phyloP scores from a whole-genome alignment of 1,140 invertebrate species.

The Drosophila watanabei region DNA sequence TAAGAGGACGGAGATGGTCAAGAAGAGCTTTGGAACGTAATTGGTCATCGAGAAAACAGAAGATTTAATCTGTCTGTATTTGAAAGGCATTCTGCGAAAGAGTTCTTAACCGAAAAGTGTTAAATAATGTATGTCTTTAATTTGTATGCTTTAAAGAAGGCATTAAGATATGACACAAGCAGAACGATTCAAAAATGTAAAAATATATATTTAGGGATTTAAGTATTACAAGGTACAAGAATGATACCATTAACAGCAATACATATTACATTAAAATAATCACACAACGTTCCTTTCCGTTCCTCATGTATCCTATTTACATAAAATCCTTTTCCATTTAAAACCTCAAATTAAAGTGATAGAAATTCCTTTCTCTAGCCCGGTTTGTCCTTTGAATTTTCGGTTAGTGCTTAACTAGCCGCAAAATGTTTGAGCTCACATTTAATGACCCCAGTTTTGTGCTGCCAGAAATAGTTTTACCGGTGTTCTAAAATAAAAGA shows the following conservation, averaged over 20 bases:
- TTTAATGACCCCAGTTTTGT: slow-evolving; percentile 10
- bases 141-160: neutral
- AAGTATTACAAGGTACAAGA: no score
- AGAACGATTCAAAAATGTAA: neutral
- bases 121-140: neutral
- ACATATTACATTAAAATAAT: neutral
- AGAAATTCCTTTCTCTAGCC: neutral
- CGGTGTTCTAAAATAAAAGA: slow-evolving; percentile 7
- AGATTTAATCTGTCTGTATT: slow-evolving; percentile 1
- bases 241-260: no score
- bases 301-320: neutral
- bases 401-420: slow-evolving; percentile 3
- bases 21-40: slow-evolving; percentile 26
- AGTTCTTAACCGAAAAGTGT: neutral
- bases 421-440: slow-evolving; percentile 1
- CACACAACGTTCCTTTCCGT: no score
- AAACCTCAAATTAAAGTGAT: neutral
- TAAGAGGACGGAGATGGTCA: slow-evolving; percentile 5
- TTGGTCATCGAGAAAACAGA: slow-evolving; percentile 18
- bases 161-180: neutral
- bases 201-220: no score
- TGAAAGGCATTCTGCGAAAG: neutral
- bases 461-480: slow-evolving; percentile 9
- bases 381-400: slow-evolving; percentile 17
- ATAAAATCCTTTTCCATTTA: no score